Percentiles rank a stretch among this genome's conserved stretches.
Conservation (phyloP, 1,140 invertebrate species). For the Xylocopa sonorina region DNA sequence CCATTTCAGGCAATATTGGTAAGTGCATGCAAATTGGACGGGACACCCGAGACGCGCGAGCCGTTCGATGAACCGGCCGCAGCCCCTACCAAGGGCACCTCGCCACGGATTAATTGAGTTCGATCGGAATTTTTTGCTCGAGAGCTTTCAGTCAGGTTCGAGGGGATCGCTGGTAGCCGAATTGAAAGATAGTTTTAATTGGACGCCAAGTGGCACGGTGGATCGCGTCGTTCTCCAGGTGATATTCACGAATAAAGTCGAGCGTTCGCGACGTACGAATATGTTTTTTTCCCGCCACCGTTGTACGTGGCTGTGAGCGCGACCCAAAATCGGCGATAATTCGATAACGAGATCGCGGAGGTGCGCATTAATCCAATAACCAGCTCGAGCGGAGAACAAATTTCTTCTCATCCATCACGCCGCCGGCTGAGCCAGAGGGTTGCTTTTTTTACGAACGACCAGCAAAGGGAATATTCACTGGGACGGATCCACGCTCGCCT, state of each 20-base stretch:
- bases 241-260: too few species aligned
- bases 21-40: conserved; percentile 43
- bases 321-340: background rate
- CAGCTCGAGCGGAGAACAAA: conserved; percentile 19
- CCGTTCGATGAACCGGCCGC: conserved; percentile 3
- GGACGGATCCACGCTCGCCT: background rate
- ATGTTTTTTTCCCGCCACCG: too few species aligned
- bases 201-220: too few species aligned
- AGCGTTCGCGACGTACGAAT: too few species aligned
- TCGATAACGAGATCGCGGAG: conserved; percentile 11
- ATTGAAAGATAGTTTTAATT: background rate
- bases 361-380: conserved; percentile 40
- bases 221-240: too few species aligned
- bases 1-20: conserved; percentile 27
- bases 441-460: conserved; percentile 30
- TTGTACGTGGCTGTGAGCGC: background rate
- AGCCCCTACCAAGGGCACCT: background rate
- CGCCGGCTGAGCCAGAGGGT: conserved; percentile 1
- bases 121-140: conserved; percentile 3
- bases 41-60: conserved; percentile 25
- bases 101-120: conserved; percentile 20
- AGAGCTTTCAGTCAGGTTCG: background rate
- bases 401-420: conserved; percentile 42
- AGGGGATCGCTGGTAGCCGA: too few species aligned
- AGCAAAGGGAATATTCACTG: conserved; percentile 21